Percentiles rank a stretch among this genome's conserved stretches.
These are phyloP conservation scores for Dicyrtomina minuta DNA, from an alignment of 2,888 invertebrate species.

Conservation along the genomic window DNA sequence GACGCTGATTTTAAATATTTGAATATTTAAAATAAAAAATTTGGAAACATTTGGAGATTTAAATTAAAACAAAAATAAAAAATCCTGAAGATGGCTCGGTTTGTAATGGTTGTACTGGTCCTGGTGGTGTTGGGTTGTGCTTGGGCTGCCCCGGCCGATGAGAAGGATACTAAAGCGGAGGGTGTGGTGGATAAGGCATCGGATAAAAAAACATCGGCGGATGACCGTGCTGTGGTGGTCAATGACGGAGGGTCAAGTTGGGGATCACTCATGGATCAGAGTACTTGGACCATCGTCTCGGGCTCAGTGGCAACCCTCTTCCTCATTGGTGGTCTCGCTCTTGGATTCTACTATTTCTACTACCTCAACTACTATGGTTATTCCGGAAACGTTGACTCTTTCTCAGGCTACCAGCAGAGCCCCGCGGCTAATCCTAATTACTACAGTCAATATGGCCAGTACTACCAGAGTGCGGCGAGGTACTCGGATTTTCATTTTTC, in stretches of 20 bases:
- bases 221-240: slow-evolving; percentile 38
- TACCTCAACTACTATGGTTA: slow-evolving; percentile 34
- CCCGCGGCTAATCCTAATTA: too few species aligned
- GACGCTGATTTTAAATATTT: too few species aligned
- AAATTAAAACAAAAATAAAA: too few species aligned
- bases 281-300: slow-evolving; percentile 36
- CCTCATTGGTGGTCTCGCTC: slow-evolving; percentile 42
- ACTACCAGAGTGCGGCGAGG: slow-evolving; percentile 26
- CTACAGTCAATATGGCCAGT: not conserved
- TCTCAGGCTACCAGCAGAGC: not conserved
- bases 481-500: not conserved
- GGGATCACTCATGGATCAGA: slow-evolving; percentile 38
- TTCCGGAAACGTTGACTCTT: slow-evolving; percentile 10
- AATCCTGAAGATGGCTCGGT: slow-evolving; percentile 16
- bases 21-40: too few species aligned
- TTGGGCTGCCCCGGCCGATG: slow-evolving; percentile 47
- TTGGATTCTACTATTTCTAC: slow-evolving; percentile 47
- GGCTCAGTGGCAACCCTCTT: slow-evolving; percentile 41
- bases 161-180: slow-evolving; percentile 30
- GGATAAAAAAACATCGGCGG: slow-evolving; percentile 31
- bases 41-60: too few species aligned
- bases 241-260: slow-evolving; percentile 42
- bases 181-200: slow-evolving; percentile 20
- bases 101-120: slow-evolving; percentile 8
- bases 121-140: slow-evolving; percentile 40